Evolutionary conservation across 2,113 vertebrate species (phyloP), one percentile per base, ranked within the genome.

Genomic region (Trematocara nigrifrons): DNA sequence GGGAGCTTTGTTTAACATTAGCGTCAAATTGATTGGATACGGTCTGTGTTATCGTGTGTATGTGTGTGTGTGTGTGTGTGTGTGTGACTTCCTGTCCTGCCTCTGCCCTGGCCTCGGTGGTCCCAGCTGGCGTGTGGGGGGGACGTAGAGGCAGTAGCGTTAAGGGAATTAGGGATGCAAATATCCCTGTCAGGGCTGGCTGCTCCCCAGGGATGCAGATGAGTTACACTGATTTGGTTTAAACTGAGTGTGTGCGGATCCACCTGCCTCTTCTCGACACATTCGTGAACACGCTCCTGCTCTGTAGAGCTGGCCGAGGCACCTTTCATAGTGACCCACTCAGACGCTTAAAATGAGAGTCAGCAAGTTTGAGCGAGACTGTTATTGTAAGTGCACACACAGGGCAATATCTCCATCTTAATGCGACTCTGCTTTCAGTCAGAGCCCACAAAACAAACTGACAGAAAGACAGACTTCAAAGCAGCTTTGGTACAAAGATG

Each of bases 141-240:
- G 57, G 86, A 31, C 3, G 82, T 18, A 29, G 5, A 8, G 26
- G 53, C 10, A 51, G 31, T 18, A 33, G 82, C 49, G 79, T 57
- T 77, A 76, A 86, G 90, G 88, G 89, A 93, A 94, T 95, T 93
- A 95, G 56, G 40, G 88, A 96, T 96, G 94, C 93, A 95, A 95
- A 96, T 96, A 93, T 95, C 90, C 90, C 90, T 86, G 92, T 91
- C 85, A 93, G 84, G 80, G 22, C 61, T 79, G 82, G 81, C 89
- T 79, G 74, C 83, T 94, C 94, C 89, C 92, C 85, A 61, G 92
- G 84, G 94, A 56, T 69, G 52, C 66, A 80, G 84, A 93, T 94
- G 91, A 95, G 94, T 95, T 89, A 94, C 86, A 89, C 59, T 81
- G 86, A 92, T 95, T 89, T 92, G 82, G 78, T 94, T 92, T 87